phyloP scores from a whole-genome alignment of 1,140 invertebrate species.

The Anoplolepis gracilipes region DNA sequence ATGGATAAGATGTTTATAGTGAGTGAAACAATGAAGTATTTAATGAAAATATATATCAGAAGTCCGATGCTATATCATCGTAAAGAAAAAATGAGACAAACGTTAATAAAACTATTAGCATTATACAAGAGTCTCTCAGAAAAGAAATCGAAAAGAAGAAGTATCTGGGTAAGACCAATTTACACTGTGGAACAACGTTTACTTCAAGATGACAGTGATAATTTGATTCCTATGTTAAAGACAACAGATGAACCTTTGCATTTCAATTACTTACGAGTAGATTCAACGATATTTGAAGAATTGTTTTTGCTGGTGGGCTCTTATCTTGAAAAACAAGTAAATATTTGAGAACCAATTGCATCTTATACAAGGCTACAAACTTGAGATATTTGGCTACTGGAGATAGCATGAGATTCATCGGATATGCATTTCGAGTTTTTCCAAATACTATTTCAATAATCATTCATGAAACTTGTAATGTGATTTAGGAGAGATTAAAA shows the following conservation, averaged over 20 bases:
- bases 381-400: not conserved
- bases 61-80: too few relatives aligned
- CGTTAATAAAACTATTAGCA: too few relatives aligned
- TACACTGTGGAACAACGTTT: not conserved
- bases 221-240: not conserved
- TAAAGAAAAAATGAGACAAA: too few relatives aligned
- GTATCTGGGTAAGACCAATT: not conserved
- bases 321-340: not conserved
- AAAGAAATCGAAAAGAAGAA: not conserved
- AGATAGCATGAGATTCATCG: not conserved
- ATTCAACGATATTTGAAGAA: not conserved
- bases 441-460: not conserved
- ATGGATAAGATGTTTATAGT: too few relatives aligned
- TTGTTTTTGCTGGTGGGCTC: not conserved
- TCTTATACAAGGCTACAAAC: not conserved
- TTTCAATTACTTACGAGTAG: not conserved
- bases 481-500: not conserved
- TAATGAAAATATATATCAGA: too few relatives aligned
- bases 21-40: too few relatives aligned
- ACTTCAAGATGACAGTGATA: not conserved
- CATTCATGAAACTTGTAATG: not conserved
- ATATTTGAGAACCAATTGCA: not conserved
- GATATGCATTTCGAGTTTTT: not conserved
- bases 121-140: not conserved
- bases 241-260: not conserved